These are phyloP conservation scores for Cygnus atratus DNA, from an alignment of 2,113 vertebrate species.

Conservation along the genomic window DNA sequence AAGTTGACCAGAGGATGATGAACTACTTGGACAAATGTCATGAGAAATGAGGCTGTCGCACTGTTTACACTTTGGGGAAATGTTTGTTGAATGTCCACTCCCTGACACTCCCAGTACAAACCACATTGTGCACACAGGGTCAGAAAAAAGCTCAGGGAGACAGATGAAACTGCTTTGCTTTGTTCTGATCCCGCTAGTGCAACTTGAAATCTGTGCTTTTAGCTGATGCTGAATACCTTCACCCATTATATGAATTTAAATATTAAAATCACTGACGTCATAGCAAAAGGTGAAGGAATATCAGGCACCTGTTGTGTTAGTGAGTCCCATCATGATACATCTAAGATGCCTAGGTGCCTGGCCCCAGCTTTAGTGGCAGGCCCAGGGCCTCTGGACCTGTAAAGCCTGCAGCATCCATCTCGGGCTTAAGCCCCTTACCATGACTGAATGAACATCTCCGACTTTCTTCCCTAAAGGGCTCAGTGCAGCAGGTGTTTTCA, in stretches of 20 bases:
- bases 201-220: neutral
- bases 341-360: neutral
- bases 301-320: neutral
- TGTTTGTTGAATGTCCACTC: neutral
- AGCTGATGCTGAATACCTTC: neutral
- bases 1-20: neutral
- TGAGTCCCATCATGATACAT: neutral
- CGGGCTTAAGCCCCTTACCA: neutral
- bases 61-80: neutral
- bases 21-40: neutral
- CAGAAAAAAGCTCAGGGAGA: neutral
- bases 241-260: neutral
- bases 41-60: neutral
- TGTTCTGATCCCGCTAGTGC: neutral
- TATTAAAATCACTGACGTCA: neutral
- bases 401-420: neutral
- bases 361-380: neutral
- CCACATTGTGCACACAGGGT: neutral
- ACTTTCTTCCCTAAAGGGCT: neutral
- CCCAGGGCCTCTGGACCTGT: neutral
- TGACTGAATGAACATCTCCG: neutral
- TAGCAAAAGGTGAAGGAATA: neutral
- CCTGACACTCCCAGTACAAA: neutral
- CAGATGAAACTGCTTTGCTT: neutral
- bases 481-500: constrained; percentile 62